Evolutionary conservation across 2,888 invertebrate species (phyloP).

Genomic region (Drosophila engyochracea): DNA sequence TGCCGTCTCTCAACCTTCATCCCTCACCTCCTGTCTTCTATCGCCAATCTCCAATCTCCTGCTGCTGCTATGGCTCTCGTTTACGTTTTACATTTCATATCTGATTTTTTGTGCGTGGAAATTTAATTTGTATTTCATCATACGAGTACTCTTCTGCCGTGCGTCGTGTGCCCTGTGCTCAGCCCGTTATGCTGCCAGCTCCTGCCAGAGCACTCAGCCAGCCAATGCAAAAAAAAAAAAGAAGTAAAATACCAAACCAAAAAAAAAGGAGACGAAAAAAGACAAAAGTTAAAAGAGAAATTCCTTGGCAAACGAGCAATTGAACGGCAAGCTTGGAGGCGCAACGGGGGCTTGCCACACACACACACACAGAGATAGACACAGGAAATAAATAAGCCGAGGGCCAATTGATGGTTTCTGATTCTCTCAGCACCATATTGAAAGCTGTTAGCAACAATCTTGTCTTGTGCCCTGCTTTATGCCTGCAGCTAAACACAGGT

Average conservation of each 20-base stretch:
- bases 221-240: constrained; percentile 11
- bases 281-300: constrained; percentile 59
- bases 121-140: constrained; percentile 80
- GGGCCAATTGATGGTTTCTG: constrained; percentile 21
- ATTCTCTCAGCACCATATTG: constrained; percentile 10
- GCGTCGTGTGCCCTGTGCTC: constrained; percentile 2
- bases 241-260: constrained; percentile 2
- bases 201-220: constrained; percentile 21
- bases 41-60: constrained; percentile 4
- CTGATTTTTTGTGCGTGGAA: constrained; percentile 75
- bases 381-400: constrained; percentile 18
- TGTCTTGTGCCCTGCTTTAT: neutral
- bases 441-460: neutral
- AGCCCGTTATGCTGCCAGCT: constrained; percentile 29
- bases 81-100: constrained; percentile 76
- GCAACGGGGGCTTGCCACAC: constrained; percentile 25
- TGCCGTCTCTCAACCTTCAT: neutral
- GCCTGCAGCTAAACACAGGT: neutral
- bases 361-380: neutral
- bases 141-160: constrained; percentile 51
- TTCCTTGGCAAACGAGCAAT: constrained; percentile 62
- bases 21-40: constrained; percentile 9
- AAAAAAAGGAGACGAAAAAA: constrained; percentile 11
- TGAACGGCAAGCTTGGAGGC: constrained; percentile 41
- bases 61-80: constrained; percentile 17